Percentiles rank a stretch among this genome's conserved stretches.
These are phyloP conservation scores for Laothoe populi DNA, from an alignment of 2,888 invertebrate species.

Conservation along the genomic window DNA sequence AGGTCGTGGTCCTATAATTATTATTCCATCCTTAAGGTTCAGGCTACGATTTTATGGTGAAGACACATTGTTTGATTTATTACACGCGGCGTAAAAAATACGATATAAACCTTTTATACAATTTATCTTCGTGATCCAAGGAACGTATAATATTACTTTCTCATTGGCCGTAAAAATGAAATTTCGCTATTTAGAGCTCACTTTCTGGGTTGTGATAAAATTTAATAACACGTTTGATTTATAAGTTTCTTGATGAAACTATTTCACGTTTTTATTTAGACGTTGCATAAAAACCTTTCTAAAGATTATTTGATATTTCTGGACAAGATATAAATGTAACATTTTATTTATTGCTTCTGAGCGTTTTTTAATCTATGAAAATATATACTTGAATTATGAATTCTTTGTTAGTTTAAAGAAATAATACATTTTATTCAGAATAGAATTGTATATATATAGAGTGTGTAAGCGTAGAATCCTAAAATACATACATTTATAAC, in stretches of 20 bases:
- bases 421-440: no score
- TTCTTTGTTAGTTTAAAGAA: no score
- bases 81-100: constrained; percentile 27
- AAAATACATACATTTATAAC: not conserved
- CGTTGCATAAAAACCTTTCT: not conserved
- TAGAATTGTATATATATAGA: no score
- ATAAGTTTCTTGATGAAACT: not conserved
- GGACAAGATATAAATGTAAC: not conserved
- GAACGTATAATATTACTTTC: not conserved
- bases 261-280: not conserved
- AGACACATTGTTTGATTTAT: constrained; percentile 33
- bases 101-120: constrained; percentile 10
- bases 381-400: no score
- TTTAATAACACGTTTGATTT: not conserved
- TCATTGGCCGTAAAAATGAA: constrained; percentile 3
- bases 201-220: not conserved
- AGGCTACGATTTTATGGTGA: constrained; percentile 9
- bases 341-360: no score
- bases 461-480: no score
- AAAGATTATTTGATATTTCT: not conserved
- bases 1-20: constrained; percentile 16
- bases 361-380: no score
- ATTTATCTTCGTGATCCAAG: constrained; percentile 27
- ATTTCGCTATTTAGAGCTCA: not conserved
- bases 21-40: not conserved